A percentile compares a stretch with the other conserved stretches of the same genome.
These are phyloP conservation scores for Drosophila lowei DNA, from an alignment of 1,140 invertebrate genomes.

Conservation along the genomic window DNA sequence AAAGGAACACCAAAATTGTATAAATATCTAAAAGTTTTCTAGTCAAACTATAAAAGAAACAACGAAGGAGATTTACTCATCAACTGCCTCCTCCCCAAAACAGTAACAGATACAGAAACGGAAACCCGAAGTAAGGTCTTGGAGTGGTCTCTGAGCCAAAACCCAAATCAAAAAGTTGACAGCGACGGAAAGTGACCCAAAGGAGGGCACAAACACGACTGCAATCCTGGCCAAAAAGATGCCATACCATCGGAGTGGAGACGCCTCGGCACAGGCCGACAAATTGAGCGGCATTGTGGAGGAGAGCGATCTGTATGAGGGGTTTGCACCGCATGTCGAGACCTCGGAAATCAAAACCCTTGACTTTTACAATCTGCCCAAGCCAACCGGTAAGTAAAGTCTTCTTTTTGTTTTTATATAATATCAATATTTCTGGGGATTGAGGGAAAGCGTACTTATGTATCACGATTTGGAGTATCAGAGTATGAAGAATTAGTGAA, in stretches of 20 bases:
- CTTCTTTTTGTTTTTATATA: background rate
- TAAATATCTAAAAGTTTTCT: conserved; percentile 22
- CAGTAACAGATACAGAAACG: background rate
- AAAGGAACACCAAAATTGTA: conserved; percentile 19
- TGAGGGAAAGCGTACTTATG: too few relatives aligned
- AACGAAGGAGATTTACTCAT: conserved; percentile 26
- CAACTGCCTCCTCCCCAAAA: conserved; percentile 11
- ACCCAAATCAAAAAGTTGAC: conserved; percentile 36
- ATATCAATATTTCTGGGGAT: background rate
- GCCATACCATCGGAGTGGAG: conserved; percentile 78
- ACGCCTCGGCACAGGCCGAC: conserved; percentile 76
- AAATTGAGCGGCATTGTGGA: conserved; percentile 86
- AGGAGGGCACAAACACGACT: conserved; percentile 8
- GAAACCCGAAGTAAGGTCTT: conserved; percentile 6
- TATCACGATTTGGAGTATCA: too few relatives aligned
- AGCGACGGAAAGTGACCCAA: conserved; percentile 10
- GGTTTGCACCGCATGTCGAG: conserved; percentile 89
- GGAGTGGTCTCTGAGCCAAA: conserved; percentile 11
- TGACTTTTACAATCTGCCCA: conserved; percentile 83
- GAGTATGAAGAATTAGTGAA: too few relatives aligned
- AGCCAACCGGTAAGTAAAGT: conserved; percentile 71
- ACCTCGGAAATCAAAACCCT: conserved; percentile 86
- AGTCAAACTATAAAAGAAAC: conserved; percentile 33
- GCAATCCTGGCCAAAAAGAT: conserved; percentile 73
- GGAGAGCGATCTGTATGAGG: conserved; percentile 89